These are phyloP conservation scores for Ardeotis arabs DNA, from an alignment of 2,113 vertebrate genomes.

Conservation along the genomic window DNA sequence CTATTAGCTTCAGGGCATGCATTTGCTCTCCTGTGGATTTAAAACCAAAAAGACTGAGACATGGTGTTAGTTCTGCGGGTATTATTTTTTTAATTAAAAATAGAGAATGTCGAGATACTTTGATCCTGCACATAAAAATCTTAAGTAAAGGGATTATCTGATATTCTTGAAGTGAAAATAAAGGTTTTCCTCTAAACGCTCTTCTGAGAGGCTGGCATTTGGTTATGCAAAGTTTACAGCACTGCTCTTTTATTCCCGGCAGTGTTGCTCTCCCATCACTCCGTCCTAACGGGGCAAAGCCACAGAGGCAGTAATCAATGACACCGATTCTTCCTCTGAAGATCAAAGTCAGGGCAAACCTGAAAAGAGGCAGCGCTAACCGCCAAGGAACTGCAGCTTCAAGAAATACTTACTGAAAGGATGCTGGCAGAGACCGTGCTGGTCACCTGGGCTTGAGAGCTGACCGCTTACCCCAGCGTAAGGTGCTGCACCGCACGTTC, in stretches of 20 bases:
- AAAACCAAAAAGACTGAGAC: background rate
- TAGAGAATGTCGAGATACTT: background rate
- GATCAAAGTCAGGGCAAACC: background rate
- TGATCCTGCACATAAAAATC: background rate
- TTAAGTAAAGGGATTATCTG: background rate
- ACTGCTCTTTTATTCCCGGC: background rate
- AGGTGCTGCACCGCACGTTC: background rate
- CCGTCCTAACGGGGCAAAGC: background rate
- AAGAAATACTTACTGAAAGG: background rate
- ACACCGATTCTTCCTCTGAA: background rate
- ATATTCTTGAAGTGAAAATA: background rate
- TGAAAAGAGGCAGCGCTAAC: background rate
- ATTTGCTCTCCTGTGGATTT: background rate
- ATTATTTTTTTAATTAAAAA: conserved; percentile 16
- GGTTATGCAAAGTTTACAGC: background rate
- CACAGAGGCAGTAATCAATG: background rate
- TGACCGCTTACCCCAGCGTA: background rate
- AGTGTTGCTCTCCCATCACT: background rate
- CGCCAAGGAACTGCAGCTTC: background rate
- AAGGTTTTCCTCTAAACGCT: background rate
- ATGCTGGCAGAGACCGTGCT: background rate
- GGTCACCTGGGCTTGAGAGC: background rate
- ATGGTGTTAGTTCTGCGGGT: background rate
- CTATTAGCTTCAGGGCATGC: background rate
- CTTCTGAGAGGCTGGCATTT: background rate